Percentiles rank a stretch among this genome's conserved stretches.
Conservation (phyloP, 2,113 vertebrate species). For the Rhinoderma darwinii region DNA sequence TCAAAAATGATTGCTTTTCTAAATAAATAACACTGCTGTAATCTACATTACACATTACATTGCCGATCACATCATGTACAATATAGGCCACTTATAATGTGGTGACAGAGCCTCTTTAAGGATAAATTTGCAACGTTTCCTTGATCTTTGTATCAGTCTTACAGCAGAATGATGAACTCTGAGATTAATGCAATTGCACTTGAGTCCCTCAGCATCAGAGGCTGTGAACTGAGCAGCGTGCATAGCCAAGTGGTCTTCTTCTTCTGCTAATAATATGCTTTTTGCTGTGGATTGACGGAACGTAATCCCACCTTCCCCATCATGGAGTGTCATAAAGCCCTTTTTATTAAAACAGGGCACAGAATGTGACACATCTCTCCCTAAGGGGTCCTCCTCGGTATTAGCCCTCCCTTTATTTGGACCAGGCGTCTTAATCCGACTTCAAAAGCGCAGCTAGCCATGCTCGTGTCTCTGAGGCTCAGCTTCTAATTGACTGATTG, state of each 20-base stretch:
- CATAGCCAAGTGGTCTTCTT: not conserved
- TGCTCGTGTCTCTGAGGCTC: not conserved
- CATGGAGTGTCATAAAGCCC: not conserved
- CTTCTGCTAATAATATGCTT: not conserved
- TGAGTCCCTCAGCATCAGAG: not conserved
- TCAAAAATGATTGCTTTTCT: too few species aligned
- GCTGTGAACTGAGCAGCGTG: not conserved
- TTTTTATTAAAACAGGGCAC: not conserved
- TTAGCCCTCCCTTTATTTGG: not conserved
- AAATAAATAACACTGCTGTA: too few species aligned
- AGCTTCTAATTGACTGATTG: conserved; percentile 27
- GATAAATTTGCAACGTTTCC: too few species aligned
- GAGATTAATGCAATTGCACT: not conserved
- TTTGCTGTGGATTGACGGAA: not conserved
- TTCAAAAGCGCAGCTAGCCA: conserved; percentile 16
- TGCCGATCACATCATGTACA: too few species aligned
- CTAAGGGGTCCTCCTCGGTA: not conserved
- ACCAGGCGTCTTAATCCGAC: not conserved
- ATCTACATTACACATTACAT: too few species aligned
- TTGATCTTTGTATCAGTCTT: too few species aligned
- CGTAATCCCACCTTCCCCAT: not conserved
- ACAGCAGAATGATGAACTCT: not conserved
- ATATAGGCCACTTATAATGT: too few species aligned
- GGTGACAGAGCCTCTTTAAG: too few species aligned
- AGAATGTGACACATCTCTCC: not conserved